phyloP scores from a whole-genome alignment of 2,797 vertebrate species.

The Morelia viridis region DNA sequence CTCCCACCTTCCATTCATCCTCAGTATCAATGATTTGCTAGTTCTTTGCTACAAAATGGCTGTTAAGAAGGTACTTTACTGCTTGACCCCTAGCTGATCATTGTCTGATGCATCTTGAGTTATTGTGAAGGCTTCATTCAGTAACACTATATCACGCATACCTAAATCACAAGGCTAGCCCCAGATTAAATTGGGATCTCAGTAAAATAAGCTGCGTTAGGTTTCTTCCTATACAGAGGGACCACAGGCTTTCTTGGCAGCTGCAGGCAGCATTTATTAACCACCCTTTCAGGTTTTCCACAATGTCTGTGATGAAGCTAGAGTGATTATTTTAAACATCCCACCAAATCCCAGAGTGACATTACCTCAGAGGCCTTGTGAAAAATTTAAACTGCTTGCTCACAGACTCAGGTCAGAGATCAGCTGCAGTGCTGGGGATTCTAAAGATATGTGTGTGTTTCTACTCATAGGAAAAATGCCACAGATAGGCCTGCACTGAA shows the following conservation, averaged over 20 bases:
- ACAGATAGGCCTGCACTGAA: background rate
- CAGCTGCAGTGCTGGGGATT: background rate
- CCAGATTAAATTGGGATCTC: background rate
- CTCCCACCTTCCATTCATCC: slow-evolving; percentile 44
- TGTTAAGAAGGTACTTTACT: slow-evolving; percentile 57
- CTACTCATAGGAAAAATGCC: background rate
- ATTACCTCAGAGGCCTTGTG: background rate
- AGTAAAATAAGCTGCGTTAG: background rate
- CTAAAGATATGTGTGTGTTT: background rate
- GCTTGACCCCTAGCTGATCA: slow-evolving; percentile 42
- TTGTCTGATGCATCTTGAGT: slow-evolving; percentile 30
- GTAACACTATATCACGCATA: background rate
- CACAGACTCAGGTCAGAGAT: background rate
- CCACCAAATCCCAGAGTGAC: background rate
- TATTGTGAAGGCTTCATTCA: slow-evolving; percentile 2
- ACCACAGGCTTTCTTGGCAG: background rate
- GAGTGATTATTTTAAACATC: background rate
- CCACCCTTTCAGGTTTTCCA: background rate
- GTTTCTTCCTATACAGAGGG: background rate
- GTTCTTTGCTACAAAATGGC: slow-evolving; percentile 42
- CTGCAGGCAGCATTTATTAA: background rate
- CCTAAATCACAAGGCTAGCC: background rate
- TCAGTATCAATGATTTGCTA: slow-evolving; percentile 39
- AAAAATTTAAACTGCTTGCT: background rate
- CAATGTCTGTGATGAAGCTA: background rate